phyloP scores from a whole-genome alignment of 1,140 invertebrate species.

The Bombyx mandarina region DNA sequence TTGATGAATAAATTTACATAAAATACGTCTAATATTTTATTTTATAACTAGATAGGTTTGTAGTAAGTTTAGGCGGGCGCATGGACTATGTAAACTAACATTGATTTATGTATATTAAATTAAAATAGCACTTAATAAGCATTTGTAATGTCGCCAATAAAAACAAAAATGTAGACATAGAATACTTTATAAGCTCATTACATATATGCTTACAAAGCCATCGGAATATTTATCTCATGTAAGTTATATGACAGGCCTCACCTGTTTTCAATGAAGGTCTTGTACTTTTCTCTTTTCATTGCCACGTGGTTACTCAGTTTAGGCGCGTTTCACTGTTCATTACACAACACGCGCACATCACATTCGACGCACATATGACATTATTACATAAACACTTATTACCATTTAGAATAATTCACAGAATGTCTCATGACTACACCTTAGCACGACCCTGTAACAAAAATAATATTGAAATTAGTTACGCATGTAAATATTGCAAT shows the following conservation, averaged over 20 bases:
- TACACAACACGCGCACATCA: slow-evolving; percentile 27
- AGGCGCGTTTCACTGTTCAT: slow-evolving; percentile 36
- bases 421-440: slow-evolving; percentile 16
- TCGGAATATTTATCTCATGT: neutral
- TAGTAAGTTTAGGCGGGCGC: too few species aligned
- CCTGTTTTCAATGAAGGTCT: slow-evolving; percentile 38
- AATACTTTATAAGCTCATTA: too few species aligned
- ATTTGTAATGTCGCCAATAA: too few species aligned
- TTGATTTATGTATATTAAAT: too few species aligned
- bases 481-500: neutral
- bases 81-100: too few species aligned
- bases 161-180: too few species aligned
- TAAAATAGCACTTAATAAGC: too few species aligned
- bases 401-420: slow-evolving; percentile 22
- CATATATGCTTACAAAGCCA: too few species aligned
- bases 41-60: too few species aligned
- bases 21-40: too few species aligned
- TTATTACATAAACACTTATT: slow-evolving; percentile 30
- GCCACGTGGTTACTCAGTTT: slow-evolving; percentile 38
- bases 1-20: too few species aligned
- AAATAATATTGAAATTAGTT: slow-evolving; percentile 14
- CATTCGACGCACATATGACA: slow-evolving; percentile 11
- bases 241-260: slow-evolving; percentile 21
- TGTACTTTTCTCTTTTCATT: slow-evolving; percentile 69
- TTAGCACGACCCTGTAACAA: slow-evolving; percentile 21